A percentile compares a stretch with the other conserved stretches of the same genome.
phyloP scores from a whole-genome alignment of 2,113 vertebrate genomes.

The Nesogale talazaci region DNA sequence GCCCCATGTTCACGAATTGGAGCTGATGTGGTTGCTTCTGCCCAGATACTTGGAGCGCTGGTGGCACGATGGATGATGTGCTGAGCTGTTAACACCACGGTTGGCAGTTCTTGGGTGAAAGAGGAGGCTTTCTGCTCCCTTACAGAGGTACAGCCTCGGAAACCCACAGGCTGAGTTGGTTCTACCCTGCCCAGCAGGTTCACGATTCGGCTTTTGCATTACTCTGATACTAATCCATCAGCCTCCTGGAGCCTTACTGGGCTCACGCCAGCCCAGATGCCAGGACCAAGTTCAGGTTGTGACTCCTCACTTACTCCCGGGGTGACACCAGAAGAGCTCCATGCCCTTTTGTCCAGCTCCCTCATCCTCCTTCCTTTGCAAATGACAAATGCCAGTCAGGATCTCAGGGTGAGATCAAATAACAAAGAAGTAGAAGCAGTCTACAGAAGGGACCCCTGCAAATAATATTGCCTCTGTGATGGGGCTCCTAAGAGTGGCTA shows the following conservation, averaged over 20 bases:
- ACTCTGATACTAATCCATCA: no score
- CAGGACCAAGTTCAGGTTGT: neutral
- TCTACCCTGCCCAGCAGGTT: no score
- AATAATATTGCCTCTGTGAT: neutral
- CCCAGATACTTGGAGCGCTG: neutral
- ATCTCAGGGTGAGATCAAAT: neutral
- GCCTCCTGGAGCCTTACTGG: neutral
- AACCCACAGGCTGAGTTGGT: no score
- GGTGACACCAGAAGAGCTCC: neutral
- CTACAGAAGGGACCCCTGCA: neutral
- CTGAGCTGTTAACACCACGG: no score
- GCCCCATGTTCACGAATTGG: neutral
- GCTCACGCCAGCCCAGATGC: neutral
- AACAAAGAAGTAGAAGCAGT: neutral
- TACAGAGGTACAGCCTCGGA: no score
- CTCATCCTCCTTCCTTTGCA: constrained; percentile 22
- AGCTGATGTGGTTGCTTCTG: neutral
- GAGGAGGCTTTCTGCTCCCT: no score
- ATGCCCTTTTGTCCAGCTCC: neutral
- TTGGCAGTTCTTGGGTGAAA: no score
- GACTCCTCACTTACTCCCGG: neutral
- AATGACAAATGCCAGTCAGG: neutral
- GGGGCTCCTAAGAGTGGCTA: neutral
- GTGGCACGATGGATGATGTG: no score
- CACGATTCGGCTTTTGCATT: no score